phyloP scores from a whole-genome alignment of 2,888 invertebrate genomes.

The Trichopria drosophilae region DNA sequence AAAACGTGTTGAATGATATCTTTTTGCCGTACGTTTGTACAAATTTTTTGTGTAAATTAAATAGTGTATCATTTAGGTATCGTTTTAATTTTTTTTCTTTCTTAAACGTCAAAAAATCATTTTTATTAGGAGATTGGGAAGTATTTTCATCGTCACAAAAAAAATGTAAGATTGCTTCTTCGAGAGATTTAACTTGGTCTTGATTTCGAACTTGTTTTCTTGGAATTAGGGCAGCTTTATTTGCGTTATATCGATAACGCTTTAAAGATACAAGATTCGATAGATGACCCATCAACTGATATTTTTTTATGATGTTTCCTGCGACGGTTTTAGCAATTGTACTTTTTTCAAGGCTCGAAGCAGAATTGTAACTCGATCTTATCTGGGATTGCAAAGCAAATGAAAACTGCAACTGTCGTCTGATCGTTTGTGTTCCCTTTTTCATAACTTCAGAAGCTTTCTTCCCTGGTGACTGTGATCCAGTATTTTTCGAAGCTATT shows the following conservation, averaged over 20 bases:
- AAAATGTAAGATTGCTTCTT: conserved; percentile 1
- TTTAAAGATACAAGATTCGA: conserved; percentile 6
- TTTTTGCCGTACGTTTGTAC: not conserved
- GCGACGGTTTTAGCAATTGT: conserved; percentile 3
- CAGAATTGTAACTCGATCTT: not conserved
- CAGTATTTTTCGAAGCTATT: not conserved
- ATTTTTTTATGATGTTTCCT: conserved; percentile 8
- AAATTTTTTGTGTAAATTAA: conserved; percentile 9
- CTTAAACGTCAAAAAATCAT: not conserved
- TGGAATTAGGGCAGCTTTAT: conserved; percentile 4
- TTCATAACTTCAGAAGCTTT: conserved; percentile 1
- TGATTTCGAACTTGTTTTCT: conserved; percentile 7
- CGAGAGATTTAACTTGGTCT: not conserved
- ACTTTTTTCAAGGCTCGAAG: conserved; percentile 5
- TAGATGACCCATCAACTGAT: not conserved
- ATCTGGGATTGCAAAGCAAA: conserved; percentile 4
- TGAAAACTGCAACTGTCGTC: conserved; percentile 5
- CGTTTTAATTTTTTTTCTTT: conserved; percentile 5
- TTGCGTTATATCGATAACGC: not conserved
- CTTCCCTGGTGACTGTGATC: not conserved
- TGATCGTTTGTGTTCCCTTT: conserved; percentile 3
- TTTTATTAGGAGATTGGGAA: conserved; percentile 6
- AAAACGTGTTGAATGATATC: conserved; percentile 6
- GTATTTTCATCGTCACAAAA: conserved; percentile 6
- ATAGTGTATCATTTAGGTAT: conserved; percentile 5